Percentiles rank a stretch among this genome's conserved stretches.
These are phyloP conservation scores for Aleadryas rufinucha DNA, from an alignment of 2,113 vertebrate genomes.

Conservation along the genomic window DNA sequence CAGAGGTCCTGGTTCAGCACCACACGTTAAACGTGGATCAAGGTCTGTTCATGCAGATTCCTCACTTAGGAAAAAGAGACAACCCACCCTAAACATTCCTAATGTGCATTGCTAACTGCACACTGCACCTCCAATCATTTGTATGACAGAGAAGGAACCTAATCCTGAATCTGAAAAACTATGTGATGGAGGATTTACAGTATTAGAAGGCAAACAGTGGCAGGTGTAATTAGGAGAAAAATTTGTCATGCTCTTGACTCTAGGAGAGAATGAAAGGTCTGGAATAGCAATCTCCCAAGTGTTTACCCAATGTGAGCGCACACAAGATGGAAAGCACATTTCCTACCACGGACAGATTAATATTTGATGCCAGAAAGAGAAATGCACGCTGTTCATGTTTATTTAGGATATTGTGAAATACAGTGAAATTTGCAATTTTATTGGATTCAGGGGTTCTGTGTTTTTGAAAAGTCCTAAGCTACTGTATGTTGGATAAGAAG, in stretches of 20 bases:
- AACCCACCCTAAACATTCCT: not conserved
- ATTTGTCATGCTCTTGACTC: constrained; percentile 91
- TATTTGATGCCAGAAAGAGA: constrained; percentile 94
- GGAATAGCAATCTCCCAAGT: constrained; percentile 84
- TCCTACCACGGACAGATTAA: constrained; percentile 87
- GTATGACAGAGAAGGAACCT: constrained; percentile 76
- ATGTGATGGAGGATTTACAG: constrained; percentile 88
- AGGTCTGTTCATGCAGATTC: not conserved
- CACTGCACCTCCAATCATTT: constrained; percentile 63
- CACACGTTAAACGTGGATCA: not conserved
- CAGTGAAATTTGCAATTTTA: constrained; percentile 98
- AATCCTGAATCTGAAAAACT: constrained; percentile 82
- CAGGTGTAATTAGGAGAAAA: constrained; percentile 90
- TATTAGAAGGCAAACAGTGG: constrained; percentile 89
- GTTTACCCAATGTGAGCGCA: constrained; percentile 88
- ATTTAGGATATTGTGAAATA: constrained; percentile 99
- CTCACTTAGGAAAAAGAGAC: not conserved
- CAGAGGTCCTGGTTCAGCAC: not conserved
- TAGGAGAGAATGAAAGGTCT: constrained; percentile 80
- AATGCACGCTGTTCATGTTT: constrained; percentile 90
- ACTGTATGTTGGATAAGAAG: constrained; percentile 65
- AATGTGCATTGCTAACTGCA: constrained; percentile 35
- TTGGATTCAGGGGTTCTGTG: constrained; percentile 85
- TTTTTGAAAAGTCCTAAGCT: constrained; percentile 81
- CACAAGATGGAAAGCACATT: constrained; percentile 77